Conservation (phyloP, 2,113 vertebrate genomes). For the Lichenostomus cassidix region DNA sequence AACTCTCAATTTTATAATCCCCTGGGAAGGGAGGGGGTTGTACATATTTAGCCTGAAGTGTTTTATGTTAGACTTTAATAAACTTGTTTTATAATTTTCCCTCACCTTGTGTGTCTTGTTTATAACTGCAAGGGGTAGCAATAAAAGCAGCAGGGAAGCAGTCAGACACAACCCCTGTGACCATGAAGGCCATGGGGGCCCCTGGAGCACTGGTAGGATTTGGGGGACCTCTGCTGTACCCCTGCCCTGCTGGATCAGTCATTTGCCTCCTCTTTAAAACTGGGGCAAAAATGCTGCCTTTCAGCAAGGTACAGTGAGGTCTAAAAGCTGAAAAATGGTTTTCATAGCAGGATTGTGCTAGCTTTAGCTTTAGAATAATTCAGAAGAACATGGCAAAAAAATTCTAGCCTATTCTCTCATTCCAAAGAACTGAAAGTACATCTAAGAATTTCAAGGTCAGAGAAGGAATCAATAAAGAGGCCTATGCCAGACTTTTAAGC, state of each 20-base stretch:
- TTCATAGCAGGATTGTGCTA: not conserved
- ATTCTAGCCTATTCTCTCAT: not conserved
- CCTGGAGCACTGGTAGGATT: not conserved
- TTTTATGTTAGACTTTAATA: conserved; percentile 71
- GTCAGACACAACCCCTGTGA: not conserved
- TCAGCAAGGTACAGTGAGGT: not conserved
- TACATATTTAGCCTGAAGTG: conserved; percentile 64
- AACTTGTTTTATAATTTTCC: conserved; percentile 70
- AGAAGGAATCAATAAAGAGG: not conserved
- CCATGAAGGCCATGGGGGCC: no score
- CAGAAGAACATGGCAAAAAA: not conserved
- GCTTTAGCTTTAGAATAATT: not conserved
- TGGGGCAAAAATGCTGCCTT: not conserved
- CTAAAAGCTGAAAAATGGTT: not conserved
- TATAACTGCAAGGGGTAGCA: not conserved
- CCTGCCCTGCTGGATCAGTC: not conserved
- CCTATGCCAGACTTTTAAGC: not conserved
- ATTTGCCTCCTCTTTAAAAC: not conserved
- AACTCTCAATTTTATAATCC: conserved; percentile 55
- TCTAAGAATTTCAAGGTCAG: not conserved
- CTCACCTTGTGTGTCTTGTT: conserved; percentile 38
- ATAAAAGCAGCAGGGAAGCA: not conserved
- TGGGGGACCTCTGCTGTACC: not conserved
- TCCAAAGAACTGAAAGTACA: not conserved
- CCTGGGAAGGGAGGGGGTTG: conserved; percentile 39